Evolutionary conservation across 2,888 invertebrate species (phyloP).

Genomic region (Polydesmus complanatus): DNA sequence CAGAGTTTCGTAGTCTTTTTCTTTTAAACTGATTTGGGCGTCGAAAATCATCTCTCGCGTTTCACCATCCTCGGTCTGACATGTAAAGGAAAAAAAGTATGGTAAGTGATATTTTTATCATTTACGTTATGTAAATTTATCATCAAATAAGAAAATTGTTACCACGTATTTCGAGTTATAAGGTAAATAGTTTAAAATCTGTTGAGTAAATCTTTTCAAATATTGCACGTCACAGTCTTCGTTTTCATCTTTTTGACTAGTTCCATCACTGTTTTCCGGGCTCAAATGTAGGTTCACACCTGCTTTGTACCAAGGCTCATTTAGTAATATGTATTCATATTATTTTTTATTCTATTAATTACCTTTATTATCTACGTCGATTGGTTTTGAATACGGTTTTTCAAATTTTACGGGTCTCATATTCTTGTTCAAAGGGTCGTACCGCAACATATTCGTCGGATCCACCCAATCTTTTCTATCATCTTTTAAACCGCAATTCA

Average conservation of each 20-base stretch:
- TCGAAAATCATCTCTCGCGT: neutral
- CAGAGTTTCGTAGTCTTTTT: neutral
- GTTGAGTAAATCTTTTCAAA: neutral
- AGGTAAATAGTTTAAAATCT: neutral
- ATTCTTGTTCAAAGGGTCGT: constrained; percentile 1
- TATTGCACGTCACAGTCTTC: neutral
- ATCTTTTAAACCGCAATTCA: neutral
- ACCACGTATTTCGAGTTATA: neutral
- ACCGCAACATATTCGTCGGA: constrained; percentile 9
- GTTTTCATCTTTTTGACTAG: too few relatives aligned
- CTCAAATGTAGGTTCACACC: too few relatives aligned
- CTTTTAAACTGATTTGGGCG: neutral
- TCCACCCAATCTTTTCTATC: constrained; percentile 10
- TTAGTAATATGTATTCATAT: neutral
- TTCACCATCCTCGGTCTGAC: too few relatives aligned
- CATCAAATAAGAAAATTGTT: too few relatives aligned
- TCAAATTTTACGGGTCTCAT: constrained; percentile 3
- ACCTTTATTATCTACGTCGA: neutral
- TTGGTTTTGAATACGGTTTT: too few relatives aligned
- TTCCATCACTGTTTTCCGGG: too few relatives aligned
- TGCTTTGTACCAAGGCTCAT: too few relatives aligned
- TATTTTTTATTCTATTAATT: neutral
- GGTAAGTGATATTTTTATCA: too few relatives aligned
- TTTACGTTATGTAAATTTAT: too few relatives aligned
- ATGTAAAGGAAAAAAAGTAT: too few relatives aligned